phyloP scores from a whole-genome alignment of 2,888 invertebrate species.

The Acanthosoma haemorrhoidale region DNA sequence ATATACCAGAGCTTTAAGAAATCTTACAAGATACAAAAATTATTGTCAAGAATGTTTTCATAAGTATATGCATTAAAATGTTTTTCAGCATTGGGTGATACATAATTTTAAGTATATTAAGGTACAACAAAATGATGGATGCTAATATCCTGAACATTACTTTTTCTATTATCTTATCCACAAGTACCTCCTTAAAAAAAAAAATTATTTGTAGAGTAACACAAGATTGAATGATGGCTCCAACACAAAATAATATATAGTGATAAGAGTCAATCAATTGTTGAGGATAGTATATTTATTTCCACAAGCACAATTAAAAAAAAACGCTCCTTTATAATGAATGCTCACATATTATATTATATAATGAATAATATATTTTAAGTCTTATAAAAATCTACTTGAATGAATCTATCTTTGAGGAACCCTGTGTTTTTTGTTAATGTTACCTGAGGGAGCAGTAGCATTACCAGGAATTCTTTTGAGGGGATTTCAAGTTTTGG shows the following conservation, averaged over 20 bases:
- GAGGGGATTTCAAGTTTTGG: no score
- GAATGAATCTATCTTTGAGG: not conserved
- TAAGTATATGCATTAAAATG: not conserved
- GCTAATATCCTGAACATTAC: no score
- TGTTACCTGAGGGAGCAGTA: not conserved
- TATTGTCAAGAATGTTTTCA: not conserved
- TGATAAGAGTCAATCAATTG: no score
- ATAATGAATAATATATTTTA: not conserved
- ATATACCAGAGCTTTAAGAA: not conserved
- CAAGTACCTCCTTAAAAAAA: not conserved
- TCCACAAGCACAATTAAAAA: no score
- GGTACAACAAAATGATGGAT: not conserved
- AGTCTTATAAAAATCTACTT: constrained; percentile 6
- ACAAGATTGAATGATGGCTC: no score
- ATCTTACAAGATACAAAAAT: not conserved
- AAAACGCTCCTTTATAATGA: no score
- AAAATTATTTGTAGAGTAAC: not conserved
- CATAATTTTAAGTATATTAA: not conserved
- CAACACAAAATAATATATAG: no score
- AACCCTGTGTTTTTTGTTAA: constrained; percentile 16
- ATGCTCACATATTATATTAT: no score
- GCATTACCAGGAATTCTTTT: no score
- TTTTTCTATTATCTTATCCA: not conserved
- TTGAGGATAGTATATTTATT: no score
- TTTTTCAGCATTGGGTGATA: not conserved